Evolutionary conservation across 2,797 vertebrate genomes (phyloP).

Genomic region (Cyprinella venusta): DNA sequence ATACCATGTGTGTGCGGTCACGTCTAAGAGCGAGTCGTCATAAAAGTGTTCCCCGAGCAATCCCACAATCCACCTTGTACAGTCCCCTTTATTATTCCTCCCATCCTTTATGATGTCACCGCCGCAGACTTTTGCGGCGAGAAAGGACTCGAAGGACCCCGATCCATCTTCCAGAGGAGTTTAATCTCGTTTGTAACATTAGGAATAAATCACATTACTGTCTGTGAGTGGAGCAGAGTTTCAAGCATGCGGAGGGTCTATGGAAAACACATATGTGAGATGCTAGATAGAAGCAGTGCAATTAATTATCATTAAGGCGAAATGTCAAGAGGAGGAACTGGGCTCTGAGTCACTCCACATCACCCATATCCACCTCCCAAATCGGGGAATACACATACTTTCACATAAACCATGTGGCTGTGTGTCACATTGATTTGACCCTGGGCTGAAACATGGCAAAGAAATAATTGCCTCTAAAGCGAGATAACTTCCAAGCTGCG

Average conservation of each 20-base stretch:
- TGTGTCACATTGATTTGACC: slow-evolving; percentile 42
- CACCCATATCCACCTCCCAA: neutral
- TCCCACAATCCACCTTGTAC: slow-evolving; percentile 52
- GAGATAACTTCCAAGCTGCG: slow-evolving; percentile 51
- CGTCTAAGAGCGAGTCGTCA: slow-evolving; percentile 55
- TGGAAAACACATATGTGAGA: slow-evolving; percentile 60
- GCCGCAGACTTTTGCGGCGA: slow-evolving; percentile 46
- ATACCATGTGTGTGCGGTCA: slow-evolving; percentile 66
- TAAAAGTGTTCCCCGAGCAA: slow-evolving; percentile 50
- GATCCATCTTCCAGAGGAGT: slow-evolving; percentile 56
- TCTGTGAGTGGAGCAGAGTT: slow-evolving; percentile 48
- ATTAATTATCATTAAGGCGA: slow-evolving; percentile 64
- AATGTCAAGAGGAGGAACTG: slow-evolving; percentile 60
- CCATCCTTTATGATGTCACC: slow-evolving; percentile 61
- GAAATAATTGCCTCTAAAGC: slow-evolving; percentile 48
- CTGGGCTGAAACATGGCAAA: slow-evolving; percentile 42
- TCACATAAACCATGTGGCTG: slow-evolving; percentile 21
- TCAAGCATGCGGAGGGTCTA: slow-evolving; percentile 53
- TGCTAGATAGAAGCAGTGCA: slow-evolving; percentile 54
- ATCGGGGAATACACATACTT: slow-evolving; percentile 26
- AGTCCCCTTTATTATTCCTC: slow-evolving; percentile 45
- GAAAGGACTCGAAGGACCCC: slow-evolving; percentile 43
- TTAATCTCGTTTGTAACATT: slow-evolving; percentile 65
- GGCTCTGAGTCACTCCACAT: slow-evolving; percentile 40
- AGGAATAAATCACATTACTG: slow-evolving; percentile 61